A percentile compares a stretch with the other conserved stretches of the same genome.
Evolutionary conservation across 1,140 invertebrate genomes (phyloP).

Genomic region (Portunus trituberculatus): DNA sequence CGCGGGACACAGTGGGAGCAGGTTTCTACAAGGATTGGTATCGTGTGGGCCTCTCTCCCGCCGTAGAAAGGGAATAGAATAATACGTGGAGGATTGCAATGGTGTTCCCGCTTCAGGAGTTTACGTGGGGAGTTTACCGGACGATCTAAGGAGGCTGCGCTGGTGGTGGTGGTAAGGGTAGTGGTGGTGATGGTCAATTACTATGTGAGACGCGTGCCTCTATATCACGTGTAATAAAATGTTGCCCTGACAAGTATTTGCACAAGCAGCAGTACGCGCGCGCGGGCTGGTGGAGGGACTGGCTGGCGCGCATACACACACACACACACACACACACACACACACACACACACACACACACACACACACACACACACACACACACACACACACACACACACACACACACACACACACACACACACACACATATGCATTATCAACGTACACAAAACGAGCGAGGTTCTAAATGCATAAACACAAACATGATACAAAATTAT

Average conservation of each 20-base stretch:
- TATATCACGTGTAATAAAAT: not conserved
- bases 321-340: conserved; percentile 53
- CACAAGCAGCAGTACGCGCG: not conserved
- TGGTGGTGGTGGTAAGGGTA: not conserved
- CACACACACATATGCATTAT: not conserved
- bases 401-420: not conserved
- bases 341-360: conserved; percentile 47
- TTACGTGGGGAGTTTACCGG: not conserved
- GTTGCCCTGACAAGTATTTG: too few relatives aligned
- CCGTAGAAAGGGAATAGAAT: not conserved
- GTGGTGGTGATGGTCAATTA: not conserved
- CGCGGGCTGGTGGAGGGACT: not conserved
- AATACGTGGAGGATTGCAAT: not conserved
- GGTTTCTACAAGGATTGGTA: conserved; percentile 9
- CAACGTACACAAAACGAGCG: not conserved
- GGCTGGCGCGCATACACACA: conserved; percentile 15
- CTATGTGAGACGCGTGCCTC: not conserved
- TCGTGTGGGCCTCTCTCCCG: not conserved
- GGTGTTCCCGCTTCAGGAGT: too few relatives aligned
- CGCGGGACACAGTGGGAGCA: not conserved
- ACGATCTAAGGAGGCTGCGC: not conserved
- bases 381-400: conserved; percentile 53
- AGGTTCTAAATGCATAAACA: not conserved
- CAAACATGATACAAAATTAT: not conserved
- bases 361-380: conserved; percentile 55